Evolutionary conservation across 2,888 invertebrate species (phyloP), one percentile per base, ranked within the genome.

Genomic region (Amphimallon solstitiale): DNA sequence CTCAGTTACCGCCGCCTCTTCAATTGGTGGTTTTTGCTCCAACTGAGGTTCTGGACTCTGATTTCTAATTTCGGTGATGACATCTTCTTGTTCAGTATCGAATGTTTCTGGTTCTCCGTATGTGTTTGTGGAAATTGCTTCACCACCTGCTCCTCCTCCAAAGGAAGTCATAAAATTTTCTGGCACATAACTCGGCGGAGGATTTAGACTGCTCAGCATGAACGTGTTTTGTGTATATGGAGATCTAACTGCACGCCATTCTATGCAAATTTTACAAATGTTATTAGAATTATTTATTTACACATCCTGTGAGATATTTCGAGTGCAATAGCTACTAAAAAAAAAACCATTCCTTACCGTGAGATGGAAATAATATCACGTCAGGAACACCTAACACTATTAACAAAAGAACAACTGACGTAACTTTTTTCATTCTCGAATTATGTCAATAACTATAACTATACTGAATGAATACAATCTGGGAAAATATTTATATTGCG

Each of bases 111-210:
- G 66, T 7, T 80, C 81, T 5, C 79, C 72, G 67, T 76, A 81
- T 0, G 81, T 77, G 63, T 81, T 82, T 1, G 82, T 81, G 2
- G 81, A 78, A 6, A 82, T 78, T 3, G 80, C 76, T 67, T 83
- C 81, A 59, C 81, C 79, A 48, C 79, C 70, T 67, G 83, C 81
- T 56, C 81, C 79, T 45, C 79, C 70, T 10, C 80, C 79, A 68
- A 82, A 79, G n/a, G 81, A 80, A 0, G 81, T 77, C 80, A 83
- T 81, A 23, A 81, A 75, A 10, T 79, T 78, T 66, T 80, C 78
- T n/a, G 78, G 77, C 46, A 74, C 71, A 63, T 71, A 75, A 17
- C 68, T 65, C 0, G 73, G 71, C 14, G 69, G 67, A 12, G 71
- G 66, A 6, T 71, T 63, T 29, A 66, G 66, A 14, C 71, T 79